These are phyloP conservation scores for Chromoteleia sp. DNA, from an alignment of 2,888 invertebrate species.

Conservation along the genomic window DNA sequence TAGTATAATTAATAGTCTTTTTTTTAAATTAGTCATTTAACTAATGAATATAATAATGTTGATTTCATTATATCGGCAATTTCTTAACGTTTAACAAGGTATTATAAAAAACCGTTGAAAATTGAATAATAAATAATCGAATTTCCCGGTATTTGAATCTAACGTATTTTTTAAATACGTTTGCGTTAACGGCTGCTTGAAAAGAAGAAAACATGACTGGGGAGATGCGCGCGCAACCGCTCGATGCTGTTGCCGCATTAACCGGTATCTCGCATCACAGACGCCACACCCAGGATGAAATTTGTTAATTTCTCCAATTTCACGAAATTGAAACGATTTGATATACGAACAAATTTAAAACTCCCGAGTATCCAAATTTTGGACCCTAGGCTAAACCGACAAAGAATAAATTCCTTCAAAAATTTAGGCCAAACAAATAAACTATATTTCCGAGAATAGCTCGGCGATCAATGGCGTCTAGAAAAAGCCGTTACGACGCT, in stretches of 20 bases:
- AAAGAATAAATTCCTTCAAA: neutral
- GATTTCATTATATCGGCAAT: too few relatives aligned
- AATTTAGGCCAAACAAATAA: conserved; percentile 1
- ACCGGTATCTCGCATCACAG: conserved; percentile 74
- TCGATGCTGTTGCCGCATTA: conserved; percentile 82
- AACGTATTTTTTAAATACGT: conserved; percentile 55
- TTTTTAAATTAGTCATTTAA: too few relatives aligned
- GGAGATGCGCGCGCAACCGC: conserved; percentile 82
- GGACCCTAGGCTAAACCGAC: too few relatives aligned
- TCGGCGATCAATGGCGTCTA: conserved; percentile 42
- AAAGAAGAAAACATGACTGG: conserved; percentile 53
- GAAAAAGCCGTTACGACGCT: conserved; percentile 75
- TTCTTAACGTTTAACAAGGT: too few relatives aligned
- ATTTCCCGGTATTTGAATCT: conserved; percentile 24
- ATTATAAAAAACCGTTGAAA: neutral
- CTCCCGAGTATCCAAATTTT: too few relatives aligned
- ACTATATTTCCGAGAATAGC: conserved; percentile 33
- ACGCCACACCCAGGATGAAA: conserved; percentile 80
- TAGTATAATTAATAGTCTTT: too few relatives aligned
- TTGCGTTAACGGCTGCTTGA: conserved; percentile 24
- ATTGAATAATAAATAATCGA: conserved; percentile 21
- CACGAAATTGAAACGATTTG: neutral
- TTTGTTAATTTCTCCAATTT: conserved; percentile 16
- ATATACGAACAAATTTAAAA: too few relatives aligned
- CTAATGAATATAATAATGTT: too few relatives aligned